A percentile compares a stretch with the other conserved stretches of the same genome.
Conservation (phyloP, 2,113 vertebrate genomes). For the Phodopus roborovskii region DNA sequence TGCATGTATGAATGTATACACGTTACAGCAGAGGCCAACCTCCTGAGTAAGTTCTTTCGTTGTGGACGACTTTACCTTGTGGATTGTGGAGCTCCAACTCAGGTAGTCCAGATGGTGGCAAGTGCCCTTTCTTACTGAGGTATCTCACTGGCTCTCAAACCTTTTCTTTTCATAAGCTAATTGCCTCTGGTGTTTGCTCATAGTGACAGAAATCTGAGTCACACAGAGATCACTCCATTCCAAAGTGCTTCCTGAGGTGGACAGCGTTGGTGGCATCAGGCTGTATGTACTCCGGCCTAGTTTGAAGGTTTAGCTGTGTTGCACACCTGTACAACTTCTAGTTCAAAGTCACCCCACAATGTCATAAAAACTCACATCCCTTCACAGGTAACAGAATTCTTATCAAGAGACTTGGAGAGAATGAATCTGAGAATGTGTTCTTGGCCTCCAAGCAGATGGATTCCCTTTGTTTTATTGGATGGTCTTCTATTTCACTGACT, state of each 20-base stretch:
- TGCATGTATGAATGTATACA: background rate
- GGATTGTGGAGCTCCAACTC: background rate
- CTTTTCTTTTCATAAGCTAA: background rate
- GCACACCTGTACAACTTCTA: background rate
- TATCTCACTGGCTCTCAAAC: background rate
- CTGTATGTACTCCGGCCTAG: background rate
- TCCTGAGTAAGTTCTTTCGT: background rate
- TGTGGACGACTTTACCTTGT: background rate
- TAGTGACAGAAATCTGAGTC: background rate
- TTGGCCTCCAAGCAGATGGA: background rate
- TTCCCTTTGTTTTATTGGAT: slow-evolving; percentile 1
- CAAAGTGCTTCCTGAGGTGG: background rate
- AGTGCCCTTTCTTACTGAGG: background rate
- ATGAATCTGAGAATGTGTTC: background rate
- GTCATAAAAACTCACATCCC: background rate
- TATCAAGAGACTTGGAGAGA: slow-evolving; percentile 23
- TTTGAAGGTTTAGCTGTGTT: background rate
- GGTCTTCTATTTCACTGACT: background rate
- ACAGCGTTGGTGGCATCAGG: background rate
- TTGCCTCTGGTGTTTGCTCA: background rate
- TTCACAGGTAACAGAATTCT: background rate
- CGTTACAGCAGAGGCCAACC: background rate
- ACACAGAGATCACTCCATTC: background rate
- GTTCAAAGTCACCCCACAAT: background rate
- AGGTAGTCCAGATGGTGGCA: background rate